Conservation (phyloP, 2,113 vertebrate genomes). For the Tychaedon coryphoeus region DNA sequence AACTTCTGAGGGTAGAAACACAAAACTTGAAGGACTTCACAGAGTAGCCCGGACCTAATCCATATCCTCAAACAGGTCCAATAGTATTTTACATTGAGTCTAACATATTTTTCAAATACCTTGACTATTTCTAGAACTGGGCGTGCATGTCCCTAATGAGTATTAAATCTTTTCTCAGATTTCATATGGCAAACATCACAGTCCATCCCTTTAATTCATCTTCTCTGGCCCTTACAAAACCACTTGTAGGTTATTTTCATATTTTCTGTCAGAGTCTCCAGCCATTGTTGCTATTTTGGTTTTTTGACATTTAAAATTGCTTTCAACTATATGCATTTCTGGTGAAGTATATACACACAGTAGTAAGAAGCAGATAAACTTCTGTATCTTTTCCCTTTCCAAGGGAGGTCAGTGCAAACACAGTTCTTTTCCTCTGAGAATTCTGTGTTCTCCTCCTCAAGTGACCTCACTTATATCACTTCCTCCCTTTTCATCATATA, state of each 20-base stretch:
- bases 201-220: neutral
- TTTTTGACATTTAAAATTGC: neutral
- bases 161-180: neutral
- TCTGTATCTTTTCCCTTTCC: neutral
- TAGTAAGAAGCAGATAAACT: neutral
- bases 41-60: neutral
- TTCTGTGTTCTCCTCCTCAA: neutral
- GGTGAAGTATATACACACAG: neutral
- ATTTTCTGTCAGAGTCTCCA: neutral
- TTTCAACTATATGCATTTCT: neutral
- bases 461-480: neutral
- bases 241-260: neutral
- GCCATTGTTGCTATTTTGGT: accelerated
- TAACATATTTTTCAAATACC: neutral
- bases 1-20: neutral
- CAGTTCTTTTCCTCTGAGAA: neutral
- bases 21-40: neutral
- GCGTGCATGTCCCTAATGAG: neutral
- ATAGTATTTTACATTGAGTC: neutral
- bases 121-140: neutral
- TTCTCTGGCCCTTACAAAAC: neutral
- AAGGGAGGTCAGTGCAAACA: neutral
- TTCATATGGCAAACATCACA: neutral
- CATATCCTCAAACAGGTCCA: neutral
- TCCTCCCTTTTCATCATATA: neutral